Base-by-base conservation (phyloP, 30 jellyfish, hydroid and myxozoan genomes). In the Aurelia sp. region DNA sequence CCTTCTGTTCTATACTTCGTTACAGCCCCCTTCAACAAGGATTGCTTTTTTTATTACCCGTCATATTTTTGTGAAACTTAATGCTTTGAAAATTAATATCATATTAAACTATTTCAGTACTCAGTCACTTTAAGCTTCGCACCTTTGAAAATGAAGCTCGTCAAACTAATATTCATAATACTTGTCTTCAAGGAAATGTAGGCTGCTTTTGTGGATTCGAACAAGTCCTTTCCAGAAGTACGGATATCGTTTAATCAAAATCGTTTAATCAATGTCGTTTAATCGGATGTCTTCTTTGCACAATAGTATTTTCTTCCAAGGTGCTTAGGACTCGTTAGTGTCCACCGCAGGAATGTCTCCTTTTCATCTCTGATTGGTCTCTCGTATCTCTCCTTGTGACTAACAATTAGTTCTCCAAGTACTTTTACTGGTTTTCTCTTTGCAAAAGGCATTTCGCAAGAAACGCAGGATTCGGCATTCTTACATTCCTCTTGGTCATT, bases 161-260 rank as follows among this genome's bases (percentile, higher is more conserved):
- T 44, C 55, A 44, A 44, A 44, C 55, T 6, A 44, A 44, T 44
- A 44, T 9, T 44, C 55, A 44, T 44, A 44, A 44, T 44, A 16
- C 15, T 44, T 44, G 15, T 44, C 55, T 44, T 44, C 15, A 6
- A 44, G 55, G 3, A 44, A 44, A 13, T 44, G 55, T 10, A 44
- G 55, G 16, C 55, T 64, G 40, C 40, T 21, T 17, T 64, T 17
- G 40, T 64, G 19, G 12, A 64, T n/a, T 21, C 41, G 33, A 13
- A 64, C 15, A 16, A 64, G 33, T 64, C 74, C 74, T 64, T 21
- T 64, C 74, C 74, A 64, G 18, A 64, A 64, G 51, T 64, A 64
- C 8, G 40, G 74, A 64, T 64, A 55, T 64, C 74, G 18, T 16
- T 44, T 18, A 3, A 64, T 3, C 16, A 64, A 12, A 44, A 55